These are phyloP conservation scores for Proteles cristata DNA, from an alignment of 2,113 vertebrate genomes.

Conservation along the genomic window DNA sequence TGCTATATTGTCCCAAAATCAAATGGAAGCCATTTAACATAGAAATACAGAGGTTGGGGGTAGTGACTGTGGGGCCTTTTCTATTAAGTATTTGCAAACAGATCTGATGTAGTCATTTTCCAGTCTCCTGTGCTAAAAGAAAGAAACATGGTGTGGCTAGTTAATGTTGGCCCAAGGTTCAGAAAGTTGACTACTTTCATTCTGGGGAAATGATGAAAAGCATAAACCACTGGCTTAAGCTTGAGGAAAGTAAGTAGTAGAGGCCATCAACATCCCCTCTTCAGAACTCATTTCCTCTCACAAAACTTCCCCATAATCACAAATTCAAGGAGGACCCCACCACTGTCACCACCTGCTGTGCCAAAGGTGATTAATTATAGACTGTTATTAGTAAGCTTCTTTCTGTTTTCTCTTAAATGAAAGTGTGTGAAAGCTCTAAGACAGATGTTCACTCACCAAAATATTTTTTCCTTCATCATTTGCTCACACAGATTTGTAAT, in stretches of 20 bases:
- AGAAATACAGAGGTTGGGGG: background rate
- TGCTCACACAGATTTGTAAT: constrained; percentile 60
- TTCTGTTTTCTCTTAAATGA: constrained; percentile 27
- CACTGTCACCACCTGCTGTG: background rate
- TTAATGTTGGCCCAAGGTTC: background rate
- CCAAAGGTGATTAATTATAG: background rate
- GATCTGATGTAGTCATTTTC: background rate
- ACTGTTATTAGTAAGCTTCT: background rate
- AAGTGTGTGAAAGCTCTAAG: background rate
- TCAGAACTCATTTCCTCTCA: background rate
- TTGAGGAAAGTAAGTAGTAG: background rate
- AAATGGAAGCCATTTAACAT: background rate
- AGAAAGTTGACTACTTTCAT: background rate
- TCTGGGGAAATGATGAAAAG: background rate
- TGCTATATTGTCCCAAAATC: background rate
- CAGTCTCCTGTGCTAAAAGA: background rate
- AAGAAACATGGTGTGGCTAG: background rate
- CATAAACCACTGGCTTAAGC: background rate
- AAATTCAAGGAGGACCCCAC: background rate
- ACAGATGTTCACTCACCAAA: constrained; percentile 54
- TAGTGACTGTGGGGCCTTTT: background rate
- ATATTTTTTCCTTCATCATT: constrained; percentile 41
- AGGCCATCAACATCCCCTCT: background rate
- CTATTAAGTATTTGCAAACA: background rate
- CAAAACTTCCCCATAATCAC: background rate